Evolutionary conservation across 2,113 vertebrate genomes (phyloP).

Genomic region (Scomber colias): DNA sequence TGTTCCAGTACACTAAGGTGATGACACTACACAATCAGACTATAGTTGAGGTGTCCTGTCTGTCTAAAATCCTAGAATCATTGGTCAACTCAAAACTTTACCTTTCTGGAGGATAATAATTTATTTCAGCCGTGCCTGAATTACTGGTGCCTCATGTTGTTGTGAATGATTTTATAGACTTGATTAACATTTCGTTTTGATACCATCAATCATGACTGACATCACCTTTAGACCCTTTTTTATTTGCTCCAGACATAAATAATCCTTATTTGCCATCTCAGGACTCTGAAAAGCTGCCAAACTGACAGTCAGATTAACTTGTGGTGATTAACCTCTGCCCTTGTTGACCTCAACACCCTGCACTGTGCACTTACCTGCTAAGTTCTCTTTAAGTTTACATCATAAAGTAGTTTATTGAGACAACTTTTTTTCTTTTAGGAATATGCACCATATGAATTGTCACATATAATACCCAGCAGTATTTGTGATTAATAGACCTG

Average conservation of each 20-base stretch:
- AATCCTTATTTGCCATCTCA: not conserved
- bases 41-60: not conserved
- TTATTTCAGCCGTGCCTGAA: too few relatives aligned
- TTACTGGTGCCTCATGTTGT: not conserved
- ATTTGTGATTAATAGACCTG: not conserved
- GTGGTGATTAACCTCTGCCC: not conserved
- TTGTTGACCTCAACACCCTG: not conserved
- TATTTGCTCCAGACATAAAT: too few relatives aligned
- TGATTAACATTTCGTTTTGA: conserved; percentile 1
- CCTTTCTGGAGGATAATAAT: too few relatives aligned
- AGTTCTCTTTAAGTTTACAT: too few relatives aligned
- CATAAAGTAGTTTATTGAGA: not conserved
- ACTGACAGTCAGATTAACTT: not conserved
- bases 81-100: too few relatives aligned
- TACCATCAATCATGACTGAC: not conserved
- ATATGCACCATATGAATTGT: too few relatives aligned
- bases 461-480: too few relatives aligned
- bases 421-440: too few relatives aligned
- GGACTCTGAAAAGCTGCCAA: too few relatives aligned
- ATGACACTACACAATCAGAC: too few relatives aligned
- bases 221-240: too few relatives aligned
- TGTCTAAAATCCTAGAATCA: too few relatives aligned
- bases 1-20: not conserved
- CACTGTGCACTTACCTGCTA: not conserved
- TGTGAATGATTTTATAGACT: not conserved